phyloP scores from a whole-genome alignment of 1,140 invertebrate genomes.

The Camponotus pennsylvanicus region DNA sequence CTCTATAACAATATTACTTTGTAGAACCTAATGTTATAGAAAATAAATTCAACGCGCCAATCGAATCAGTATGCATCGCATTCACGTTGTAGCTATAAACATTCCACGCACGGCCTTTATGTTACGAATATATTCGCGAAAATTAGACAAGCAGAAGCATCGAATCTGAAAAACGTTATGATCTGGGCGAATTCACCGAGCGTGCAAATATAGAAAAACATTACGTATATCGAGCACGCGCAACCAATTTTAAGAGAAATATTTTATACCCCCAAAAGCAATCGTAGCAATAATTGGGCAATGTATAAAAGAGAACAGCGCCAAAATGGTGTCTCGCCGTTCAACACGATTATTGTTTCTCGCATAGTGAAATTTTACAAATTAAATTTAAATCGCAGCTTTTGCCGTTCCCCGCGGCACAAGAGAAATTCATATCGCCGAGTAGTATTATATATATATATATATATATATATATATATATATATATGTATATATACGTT shows the following conservation, averaged over 20 bases:
- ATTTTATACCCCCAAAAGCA: conserved; percentile 28
- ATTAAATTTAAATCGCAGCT: conserved; percentile 61
- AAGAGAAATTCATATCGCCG: conserved; percentile 42
- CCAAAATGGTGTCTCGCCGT: not conserved
- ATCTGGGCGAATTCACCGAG: not conserved
- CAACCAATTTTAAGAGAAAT: not conserved
- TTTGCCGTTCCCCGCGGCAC: conserved; percentile 26
- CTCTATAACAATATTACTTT: not conserved
- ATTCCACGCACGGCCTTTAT: conserved; percentile 1
- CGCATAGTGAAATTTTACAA: conserved; percentile 40
- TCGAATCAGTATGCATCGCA: conserved; percentile 48
- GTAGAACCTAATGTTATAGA: not conserved
- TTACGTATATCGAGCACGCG: not conserved
- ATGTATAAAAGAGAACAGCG: conserved; percentile 21
- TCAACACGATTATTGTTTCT: conserved; percentile 35
- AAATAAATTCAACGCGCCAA: conserved; percentile 5
- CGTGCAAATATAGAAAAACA: conserved; percentile 25
- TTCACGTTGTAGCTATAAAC: conserved; percentile 30
- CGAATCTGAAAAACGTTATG: conserved; percentile 5
- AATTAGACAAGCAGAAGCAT: conserved; percentile 50
- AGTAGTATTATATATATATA: not conserved
- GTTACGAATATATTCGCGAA: conserved; percentile 33
- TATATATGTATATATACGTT: not conserved
- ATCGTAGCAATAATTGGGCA: conserved; percentile 24
- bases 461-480: too few species aligned